Base-by-base conservation (phyloP, 37 sponge, comb jelly and placozoan species). In the Halichondria panicea region DNA sequence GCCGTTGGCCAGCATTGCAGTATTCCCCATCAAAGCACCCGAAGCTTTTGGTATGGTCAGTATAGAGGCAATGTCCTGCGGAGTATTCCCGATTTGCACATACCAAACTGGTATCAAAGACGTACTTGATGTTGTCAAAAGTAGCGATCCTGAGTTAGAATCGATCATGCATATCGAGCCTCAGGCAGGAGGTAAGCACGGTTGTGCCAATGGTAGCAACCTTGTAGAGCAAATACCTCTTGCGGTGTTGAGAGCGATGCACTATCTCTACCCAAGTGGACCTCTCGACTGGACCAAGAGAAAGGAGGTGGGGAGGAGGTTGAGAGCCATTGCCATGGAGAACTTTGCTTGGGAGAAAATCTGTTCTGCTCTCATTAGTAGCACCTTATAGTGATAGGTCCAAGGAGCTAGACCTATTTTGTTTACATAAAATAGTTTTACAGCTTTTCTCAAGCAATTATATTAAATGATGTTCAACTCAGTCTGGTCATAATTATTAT, bases 31-130 rank as follows among this genome's bases (percentile, higher is more conserved):
- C 75, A 74, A 74, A 59, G 45, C 34, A 34, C 24, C 75, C 40
- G 75, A 74, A 43, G 75, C 75, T 27, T 74, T 74, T 58, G 75
- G 75, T 2, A 74, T 74, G 75, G 75, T 74, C 2, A 33, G 28
- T 21, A 62, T 74, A 44, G 75, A 74, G 28, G 60, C 75, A 3
- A 74, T 74, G 75, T 59, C 62, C 19, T 59, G 62, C 8, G 75
- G 75, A 18, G 75, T 74, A 37, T 35, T 74, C 6, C 75, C 75
- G 1, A n/a, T 74, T 22, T 13, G 62, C 30, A 74, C 57, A 42
- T 37, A 58, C 4, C 75, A 74, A 42, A 36, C 62, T 22, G 75
- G 75, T 33, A 2, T 74, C 9, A 28, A 3, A 35, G 75, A 74
- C 21, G 41, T 74, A 1, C 44, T 74, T 41, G 62, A 74, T 41